These are phyloP conservation scores for Pogonophryne albipinna DNA, from an alignment of 2,797 vertebrate genomes.

Conservation along the genomic window DNA sequence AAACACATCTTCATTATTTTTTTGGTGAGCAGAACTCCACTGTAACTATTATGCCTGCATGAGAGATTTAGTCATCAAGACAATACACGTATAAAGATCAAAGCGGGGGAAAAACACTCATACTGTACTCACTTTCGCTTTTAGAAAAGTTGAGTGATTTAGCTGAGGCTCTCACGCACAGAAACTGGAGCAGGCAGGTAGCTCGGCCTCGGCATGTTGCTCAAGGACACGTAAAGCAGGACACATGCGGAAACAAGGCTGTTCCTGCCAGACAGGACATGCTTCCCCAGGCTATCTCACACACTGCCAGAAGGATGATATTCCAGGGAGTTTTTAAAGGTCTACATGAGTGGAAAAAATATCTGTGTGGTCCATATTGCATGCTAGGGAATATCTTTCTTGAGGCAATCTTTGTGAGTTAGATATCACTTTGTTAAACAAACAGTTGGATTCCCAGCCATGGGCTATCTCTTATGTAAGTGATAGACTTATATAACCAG, in stretches of 20 bases:
- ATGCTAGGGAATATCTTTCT: constrained; percentile 7
- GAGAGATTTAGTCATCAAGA: constrained; percentile 49
- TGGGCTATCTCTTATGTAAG: constrained; percentile 50
- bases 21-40: constrained; percentile 47
- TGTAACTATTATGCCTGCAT: constrained; percentile 47
- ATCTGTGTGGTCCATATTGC: not conserved
- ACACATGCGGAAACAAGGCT: constrained; percentile 42
- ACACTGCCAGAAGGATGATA: constrained; percentile 29
- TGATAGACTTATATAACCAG: constrained; percentile 45
- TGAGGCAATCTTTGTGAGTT: constrained; percentile 25
- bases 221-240: constrained; percentile 63
- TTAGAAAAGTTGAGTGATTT: constrained; percentile 26
- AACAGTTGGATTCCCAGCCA: constrained; percentile 38
- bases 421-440: constrained; percentile 45
- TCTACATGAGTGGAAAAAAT: not conserved
- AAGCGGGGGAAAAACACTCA: not conserved
- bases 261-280: constrained; percentile 43
- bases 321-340: constrained; percentile 7
- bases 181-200: constrained; percentile 58
- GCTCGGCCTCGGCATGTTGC: constrained; percentile 19
- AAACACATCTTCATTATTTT: constrained; percentile 50
- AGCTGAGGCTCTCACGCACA: constrained; percentile 10
- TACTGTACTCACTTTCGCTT: constrained; percentile 7
- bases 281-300: constrained; percentile 44
- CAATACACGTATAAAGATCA: constrained; percentile 22